phyloP scores from a whole-genome alignment of 2,113 vertebrate species.

The Planiliza haematocheilus region DNA sequence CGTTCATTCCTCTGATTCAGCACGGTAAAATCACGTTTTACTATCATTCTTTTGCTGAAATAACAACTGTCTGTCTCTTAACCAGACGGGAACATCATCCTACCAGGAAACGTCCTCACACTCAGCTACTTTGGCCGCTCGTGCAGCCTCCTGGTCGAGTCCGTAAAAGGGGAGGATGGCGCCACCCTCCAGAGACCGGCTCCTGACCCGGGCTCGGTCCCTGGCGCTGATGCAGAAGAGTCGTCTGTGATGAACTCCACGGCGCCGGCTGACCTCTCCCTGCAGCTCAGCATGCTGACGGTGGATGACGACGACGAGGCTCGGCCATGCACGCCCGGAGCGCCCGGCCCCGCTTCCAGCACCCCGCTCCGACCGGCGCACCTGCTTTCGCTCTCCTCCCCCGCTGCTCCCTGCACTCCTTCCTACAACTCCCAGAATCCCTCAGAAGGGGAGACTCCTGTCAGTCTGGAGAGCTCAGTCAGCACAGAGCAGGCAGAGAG shows the following conservation, averaged over 20 bases:
- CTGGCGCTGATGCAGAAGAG: slow-evolving; percentile 49
- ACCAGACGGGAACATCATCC: slow-evolving; percentile 88
- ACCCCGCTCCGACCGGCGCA: slow-evolving; percentile 76
- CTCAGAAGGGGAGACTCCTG: slow-evolving; percentile 19
- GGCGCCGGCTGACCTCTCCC: slow-evolving; percentile 84
- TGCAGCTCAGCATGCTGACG: slow-evolving; percentile 84
- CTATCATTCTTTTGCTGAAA: neutral
- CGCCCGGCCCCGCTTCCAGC: slow-evolving; percentile 68
- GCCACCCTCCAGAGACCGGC: slow-evolving; percentile 66
- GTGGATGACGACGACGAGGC: slow-evolving; percentile 73
- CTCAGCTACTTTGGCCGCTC: slow-evolving; percentile 89
- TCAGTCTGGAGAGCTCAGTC: slow-evolving; percentile 15
- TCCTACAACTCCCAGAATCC: slow-evolving; percentile 46
- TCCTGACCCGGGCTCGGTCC: neutral
- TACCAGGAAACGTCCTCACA: slow-evolving; percentile 88
- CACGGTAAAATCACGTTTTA: too few relatives aligned
- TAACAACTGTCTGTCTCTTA: slow-evolving; percentile 40
- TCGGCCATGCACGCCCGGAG: slow-evolving; percentile 58
- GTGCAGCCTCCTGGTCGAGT: slow-evolving; percentile 83
- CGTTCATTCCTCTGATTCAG: too few relatives aligned
- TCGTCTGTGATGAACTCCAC: slow-evolving; percentile 23
- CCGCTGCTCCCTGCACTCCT: slow-evolving; percentile 33
- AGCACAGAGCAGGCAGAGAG: slow-evolving; percentile 19
- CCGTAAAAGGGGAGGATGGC: slow-evolving; percentile 88
- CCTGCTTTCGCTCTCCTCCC: slow-evolving; percentile 9